Conservation (phyloP, 2,888 invertebrate genomes). For the Campoplex capitator region DNA sequence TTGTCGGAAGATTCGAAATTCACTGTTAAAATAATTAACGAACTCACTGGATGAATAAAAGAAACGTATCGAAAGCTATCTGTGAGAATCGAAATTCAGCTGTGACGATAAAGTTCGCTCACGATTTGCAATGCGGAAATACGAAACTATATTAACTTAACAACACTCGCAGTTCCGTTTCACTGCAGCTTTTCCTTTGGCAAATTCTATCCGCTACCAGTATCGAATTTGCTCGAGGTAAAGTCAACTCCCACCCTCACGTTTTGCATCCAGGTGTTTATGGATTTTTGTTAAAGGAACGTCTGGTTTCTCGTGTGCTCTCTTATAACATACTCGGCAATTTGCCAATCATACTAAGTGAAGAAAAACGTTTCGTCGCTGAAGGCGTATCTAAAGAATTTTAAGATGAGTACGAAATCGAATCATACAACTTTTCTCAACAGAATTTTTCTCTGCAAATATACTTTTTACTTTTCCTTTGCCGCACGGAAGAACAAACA, state of each 20-base stretch:
- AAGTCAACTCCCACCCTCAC: constrained; percentile 20
- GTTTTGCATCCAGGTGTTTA: not conserved
- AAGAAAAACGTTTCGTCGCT: constrained; percentile 6
- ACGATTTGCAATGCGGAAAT: not conserved
- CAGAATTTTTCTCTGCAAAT: not conserved
- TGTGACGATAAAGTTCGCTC: not conserved
- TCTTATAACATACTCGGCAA: constrained; percentile 33
- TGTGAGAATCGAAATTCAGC: not conserved
- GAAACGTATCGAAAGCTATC: not conserved
- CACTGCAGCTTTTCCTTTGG: not conserved
- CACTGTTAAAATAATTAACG: not conserved
- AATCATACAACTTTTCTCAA: not conserved
- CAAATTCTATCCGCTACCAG: not conserved
- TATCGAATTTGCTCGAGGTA: constrained; percentile 1
- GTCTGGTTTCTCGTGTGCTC: constrained; percentile 15
- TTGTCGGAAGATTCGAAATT: not conserved
- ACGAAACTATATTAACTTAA: not conserved
- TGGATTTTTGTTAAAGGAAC: constrained; percentile 3
- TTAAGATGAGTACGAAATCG: not conserved
- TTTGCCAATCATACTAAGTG: constrained; percentile 38
- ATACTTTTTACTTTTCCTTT: not conserved
- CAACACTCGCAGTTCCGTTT: not conserved
- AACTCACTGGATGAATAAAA: not conserved
- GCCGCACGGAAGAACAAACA: no score
- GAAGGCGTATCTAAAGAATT: constrained; percentile 9